Percentiles rank a stretch among this genome's conserved stretches.
Evolutionary conservation across 1,140 invertebrate species (phyloP).

Genomic region (Diuraphis noxia): DNA sequence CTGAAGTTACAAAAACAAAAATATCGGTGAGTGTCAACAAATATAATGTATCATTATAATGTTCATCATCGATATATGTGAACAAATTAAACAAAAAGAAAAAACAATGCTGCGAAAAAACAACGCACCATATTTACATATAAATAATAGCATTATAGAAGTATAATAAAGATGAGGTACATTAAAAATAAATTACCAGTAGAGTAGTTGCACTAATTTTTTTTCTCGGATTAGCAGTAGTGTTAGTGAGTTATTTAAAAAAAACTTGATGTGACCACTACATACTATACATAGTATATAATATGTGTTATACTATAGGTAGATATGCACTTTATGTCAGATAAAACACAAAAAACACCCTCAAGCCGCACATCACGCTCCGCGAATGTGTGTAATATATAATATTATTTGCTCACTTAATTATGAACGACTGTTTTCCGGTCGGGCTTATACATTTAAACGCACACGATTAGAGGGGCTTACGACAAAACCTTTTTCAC

Average conservation of each 20-base stretch:
- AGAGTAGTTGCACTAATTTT: too few species aligned
- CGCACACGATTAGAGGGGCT: conserved; percentile 13
- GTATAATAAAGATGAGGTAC: too few species aligned
- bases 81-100: too few species aligned
- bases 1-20: too few species aligned
- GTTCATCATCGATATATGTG: too few species aligned
- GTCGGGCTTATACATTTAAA: background rate
- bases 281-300: too few species aligned
- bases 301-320: background rate
- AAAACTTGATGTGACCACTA: background rate
- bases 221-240: background rate
- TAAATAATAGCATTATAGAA: too few species aligned
- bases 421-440: conserved; percentile 30
- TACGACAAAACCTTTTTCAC: background rate
- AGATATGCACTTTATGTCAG: background rate
- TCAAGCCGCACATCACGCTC: background rate
- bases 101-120: too few species aligned
- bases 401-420: conserved; percentile 10
- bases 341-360: background rate
- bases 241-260: background rate
- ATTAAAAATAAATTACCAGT: too few species aligned
- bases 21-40: too few species aligned
- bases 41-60: too few species aligned
- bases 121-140: too few species aligned
- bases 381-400: background rate